Base-by-base conservation (phyloP, 64 coral and sea anemone species). In the Stylophora pistillata region DNA sequence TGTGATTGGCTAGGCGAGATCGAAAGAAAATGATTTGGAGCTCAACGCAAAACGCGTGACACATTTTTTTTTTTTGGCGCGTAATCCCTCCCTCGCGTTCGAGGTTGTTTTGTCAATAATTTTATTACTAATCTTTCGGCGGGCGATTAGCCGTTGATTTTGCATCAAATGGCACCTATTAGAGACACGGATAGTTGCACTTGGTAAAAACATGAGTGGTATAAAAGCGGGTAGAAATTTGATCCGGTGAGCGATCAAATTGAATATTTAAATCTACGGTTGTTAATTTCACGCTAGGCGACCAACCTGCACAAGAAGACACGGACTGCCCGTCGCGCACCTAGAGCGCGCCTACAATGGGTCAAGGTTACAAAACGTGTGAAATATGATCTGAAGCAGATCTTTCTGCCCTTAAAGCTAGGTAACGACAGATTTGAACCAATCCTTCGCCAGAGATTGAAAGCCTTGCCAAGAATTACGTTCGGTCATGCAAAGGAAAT, bases 31-130 rank as follows among this genome's bases (percentile, higher is more conserved):
- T 23, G 62, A 63, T 60, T 81, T 59, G 47, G 18, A 64, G 58
- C 15, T 10, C 53, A 69, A 62, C 60, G 80, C 80, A 62, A 69
- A 62, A 84, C 80, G 54, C 80, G 62, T 59, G 37, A 47, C 37
- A 47, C 37, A 47, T 7, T 47, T 79, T 54, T 16, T n/a, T 18
- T 81, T 37, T 84, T 84, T 84, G 58, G 33, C 80, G 62, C 62
- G 60, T 70, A 82, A 84, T 70, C 27, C 6, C 57, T 15, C 27
- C 3, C 20, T 64, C 13, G 30, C 29, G 62, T 84, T 52, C n/a
- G 31, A 33, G 56, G 56, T 33, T 30, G 30, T 7, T 5, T 23
- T 21, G 66, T 68, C 60, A 53, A 66, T 68, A 33, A 28, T 13
- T 84, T 69, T 15, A n/a, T 30, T 25, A 11, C 18, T 76, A 16